Evolutionary conservation across 2,888 invertebrate genomes (phyloP).

Genomic region (Parnassius mnemosyne): DNA sequence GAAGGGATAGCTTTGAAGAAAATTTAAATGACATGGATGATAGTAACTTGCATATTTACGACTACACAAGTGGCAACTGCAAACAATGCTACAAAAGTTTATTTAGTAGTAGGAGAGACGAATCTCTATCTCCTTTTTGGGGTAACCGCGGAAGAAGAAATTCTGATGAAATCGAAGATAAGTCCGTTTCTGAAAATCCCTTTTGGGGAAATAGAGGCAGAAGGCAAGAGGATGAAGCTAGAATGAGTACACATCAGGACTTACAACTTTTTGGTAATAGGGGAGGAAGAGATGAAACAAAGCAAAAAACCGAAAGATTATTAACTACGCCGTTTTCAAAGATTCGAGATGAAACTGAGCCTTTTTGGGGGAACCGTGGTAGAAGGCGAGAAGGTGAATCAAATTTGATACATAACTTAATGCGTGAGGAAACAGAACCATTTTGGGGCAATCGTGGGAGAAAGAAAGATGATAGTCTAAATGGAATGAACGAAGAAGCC

Average conservation of each 20-base stretch:
- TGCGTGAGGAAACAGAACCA: constrained; percentile 40
- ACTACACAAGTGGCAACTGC: constrained; percentile 32
- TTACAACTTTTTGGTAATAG: constrained; percentile 51
- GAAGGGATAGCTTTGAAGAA: constrained; percentile 53
- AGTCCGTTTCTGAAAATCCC: constrained; percentile 32
- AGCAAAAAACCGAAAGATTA: constrained; percentile 15
- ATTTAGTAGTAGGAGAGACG: constrained; percentile 37
- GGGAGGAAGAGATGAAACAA: constrained; percentile 37
- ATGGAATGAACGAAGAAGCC: constrained; percentile 18
- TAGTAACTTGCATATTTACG: constrained; percentile 24
- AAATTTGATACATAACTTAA: constrained; percentile 38
- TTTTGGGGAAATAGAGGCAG: constrained; percentile 35
- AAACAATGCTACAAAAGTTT: constrained; percentile 41
- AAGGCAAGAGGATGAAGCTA: constrained; percentile 38
- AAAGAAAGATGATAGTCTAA: constrained; percentile 37
- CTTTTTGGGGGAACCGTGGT: constrained; percentile 38
- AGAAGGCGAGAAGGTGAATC: constrained; percentile 47
- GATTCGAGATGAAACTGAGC: constrained; percentile 30
- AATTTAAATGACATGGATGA: constrained; percentile 26
- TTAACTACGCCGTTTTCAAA: not conserved
- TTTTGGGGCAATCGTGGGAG: constrained; percentile 72
- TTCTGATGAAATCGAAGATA: constrained; percentile 40
- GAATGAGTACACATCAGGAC: constrained; percentile 34
- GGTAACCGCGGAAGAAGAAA: constrained; percentile 51
- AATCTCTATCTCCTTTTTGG: constrained; percentile 52